phyloP scores from a whole-genome alignment of 2,113 vertebrate genomes.

The Apus apus region DNA sequence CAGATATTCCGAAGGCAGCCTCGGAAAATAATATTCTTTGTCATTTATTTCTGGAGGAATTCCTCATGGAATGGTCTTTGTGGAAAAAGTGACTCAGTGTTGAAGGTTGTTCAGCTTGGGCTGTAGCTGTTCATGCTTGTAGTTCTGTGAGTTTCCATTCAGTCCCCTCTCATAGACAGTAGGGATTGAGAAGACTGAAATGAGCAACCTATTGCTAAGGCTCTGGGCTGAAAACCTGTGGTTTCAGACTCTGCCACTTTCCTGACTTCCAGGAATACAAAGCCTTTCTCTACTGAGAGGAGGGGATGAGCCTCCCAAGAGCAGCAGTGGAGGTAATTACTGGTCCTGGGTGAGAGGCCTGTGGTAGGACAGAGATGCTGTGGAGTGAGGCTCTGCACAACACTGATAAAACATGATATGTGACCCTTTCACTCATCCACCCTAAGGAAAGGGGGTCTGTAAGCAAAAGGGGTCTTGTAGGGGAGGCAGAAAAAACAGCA shows the following conservation, averaged over 20 bases:
- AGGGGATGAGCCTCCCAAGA: neutral
- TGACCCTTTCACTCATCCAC: neutral
- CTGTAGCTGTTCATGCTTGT: neutral
- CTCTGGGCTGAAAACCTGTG: neutral
- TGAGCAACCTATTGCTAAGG: neutral
- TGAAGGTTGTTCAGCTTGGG: neutral
- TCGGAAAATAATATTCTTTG: neutral
- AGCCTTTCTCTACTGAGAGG: neutral
- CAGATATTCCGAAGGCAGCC: neutral
- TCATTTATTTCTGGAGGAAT: neutral
- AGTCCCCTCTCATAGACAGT: neutral
- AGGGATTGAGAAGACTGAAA: neutral
- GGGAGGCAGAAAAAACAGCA: neutral
- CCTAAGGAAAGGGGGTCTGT: neutral
- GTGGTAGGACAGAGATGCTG: neutral
- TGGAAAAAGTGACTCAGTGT: neutral
- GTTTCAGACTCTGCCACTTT: neutral
- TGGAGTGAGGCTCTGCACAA: neutral
- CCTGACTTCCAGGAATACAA: neutral
- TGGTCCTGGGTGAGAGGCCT: neutral
- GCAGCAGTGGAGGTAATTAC: neutral
- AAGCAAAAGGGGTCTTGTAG: neutral
- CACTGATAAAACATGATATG: neutral
- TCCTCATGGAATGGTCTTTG: neutral
- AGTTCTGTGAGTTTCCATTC: neutral